These are phyloP conservation scores for Euschistus heros DNA, from an alignment of 1,140 invertebrate genomes.

Conservation along the genomic window DNA sequence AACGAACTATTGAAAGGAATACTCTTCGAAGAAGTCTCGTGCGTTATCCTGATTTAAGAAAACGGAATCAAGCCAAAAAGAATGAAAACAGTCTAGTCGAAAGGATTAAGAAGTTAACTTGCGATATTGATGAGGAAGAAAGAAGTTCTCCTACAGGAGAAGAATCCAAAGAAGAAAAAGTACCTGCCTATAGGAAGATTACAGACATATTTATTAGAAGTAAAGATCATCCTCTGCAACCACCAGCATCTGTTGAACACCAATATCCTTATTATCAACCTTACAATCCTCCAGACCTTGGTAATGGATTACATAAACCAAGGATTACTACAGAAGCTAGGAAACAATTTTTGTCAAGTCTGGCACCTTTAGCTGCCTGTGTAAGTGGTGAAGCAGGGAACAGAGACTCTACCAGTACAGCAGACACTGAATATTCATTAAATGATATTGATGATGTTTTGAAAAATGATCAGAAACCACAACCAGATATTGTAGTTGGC, in stretches of 20 bases:
- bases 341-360: conserved; percentile 60
- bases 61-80: conserved; percentile 40
- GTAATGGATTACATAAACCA: conserved; percentile 38
- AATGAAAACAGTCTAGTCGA: conserved; percentile 60
- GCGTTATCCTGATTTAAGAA: conserved; percentile 40
- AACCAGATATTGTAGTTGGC: conserved; percentile 63
- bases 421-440: conserved; percentile 47
- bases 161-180: conserved; percentile 24
- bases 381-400: conserved; percentile 31
- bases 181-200: conserved; percentile 18
- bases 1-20: conserved; percentile 58
- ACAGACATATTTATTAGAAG: conserved; percentile 21
- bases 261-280: conserved; percentile 31
- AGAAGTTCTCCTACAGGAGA: conserved; percentile 27
- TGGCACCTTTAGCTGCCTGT: conserved; percentile 35
- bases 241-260: conserved; percentile 27
- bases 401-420: conserved; percentile 37
- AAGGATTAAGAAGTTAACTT: conserved; percentile 66
- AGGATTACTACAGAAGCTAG: conserved; percentile 40
- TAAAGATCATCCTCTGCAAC: conserved; percentile 21
- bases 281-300: conserved; percentile 43
- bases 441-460: conserved; percentile 54
- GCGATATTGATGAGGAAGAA: conserved; percentile 61
- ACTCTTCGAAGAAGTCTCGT: conserved; percentile 56
- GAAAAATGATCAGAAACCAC: conserved; percentile 38